These are phyloP conservation scores for Micrastur ruficollis DNA, from an alignment of 2,797 vertebrate genomes.

Conservation along the genomic window DNA sequence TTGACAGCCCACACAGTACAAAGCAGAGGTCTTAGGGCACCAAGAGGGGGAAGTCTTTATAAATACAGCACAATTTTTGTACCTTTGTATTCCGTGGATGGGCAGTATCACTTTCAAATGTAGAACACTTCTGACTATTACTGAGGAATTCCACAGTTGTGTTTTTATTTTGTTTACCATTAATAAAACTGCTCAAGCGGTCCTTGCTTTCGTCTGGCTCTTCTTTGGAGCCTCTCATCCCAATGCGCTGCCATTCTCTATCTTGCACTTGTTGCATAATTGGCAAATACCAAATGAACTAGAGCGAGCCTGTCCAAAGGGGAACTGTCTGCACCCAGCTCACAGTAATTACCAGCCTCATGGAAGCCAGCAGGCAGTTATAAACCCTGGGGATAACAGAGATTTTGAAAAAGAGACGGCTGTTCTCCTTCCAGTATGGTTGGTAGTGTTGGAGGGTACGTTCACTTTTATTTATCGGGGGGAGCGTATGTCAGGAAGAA, in stretches of 20 bases:
- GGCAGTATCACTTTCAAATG: neutral
- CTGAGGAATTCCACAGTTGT: neutral
- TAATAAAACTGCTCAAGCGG: neutral
- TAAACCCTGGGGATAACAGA: neutral
- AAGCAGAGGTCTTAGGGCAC: slow-evolving; percentile 20
- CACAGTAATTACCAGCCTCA: neutral
- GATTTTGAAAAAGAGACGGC: neutral
- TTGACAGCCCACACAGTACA: neutral
- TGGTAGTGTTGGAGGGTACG: neutral
- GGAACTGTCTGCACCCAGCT: neutral
- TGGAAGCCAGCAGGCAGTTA: neutral
- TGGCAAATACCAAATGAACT: neutral
- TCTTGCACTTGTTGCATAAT: neutral
- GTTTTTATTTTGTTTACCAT: neutral
- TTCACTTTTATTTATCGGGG: neutral
- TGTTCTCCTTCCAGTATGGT: neutral
- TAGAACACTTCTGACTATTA: neutral
- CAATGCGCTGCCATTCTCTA: fast-evolving
- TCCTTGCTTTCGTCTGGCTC: neutral
- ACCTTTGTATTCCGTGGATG: neutral
- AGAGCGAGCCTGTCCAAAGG: neutral
- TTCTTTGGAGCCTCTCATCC: neutral
- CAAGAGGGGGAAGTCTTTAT: neutral
- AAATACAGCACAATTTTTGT: neutral
- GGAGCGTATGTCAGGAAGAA: neutral